Evolutionary conservation across 2,888 invertebrate genomes (phyloP), one percentile per base, ranked within the genome.

Genomic region (Cryptophagus acutangulus): DNA sequence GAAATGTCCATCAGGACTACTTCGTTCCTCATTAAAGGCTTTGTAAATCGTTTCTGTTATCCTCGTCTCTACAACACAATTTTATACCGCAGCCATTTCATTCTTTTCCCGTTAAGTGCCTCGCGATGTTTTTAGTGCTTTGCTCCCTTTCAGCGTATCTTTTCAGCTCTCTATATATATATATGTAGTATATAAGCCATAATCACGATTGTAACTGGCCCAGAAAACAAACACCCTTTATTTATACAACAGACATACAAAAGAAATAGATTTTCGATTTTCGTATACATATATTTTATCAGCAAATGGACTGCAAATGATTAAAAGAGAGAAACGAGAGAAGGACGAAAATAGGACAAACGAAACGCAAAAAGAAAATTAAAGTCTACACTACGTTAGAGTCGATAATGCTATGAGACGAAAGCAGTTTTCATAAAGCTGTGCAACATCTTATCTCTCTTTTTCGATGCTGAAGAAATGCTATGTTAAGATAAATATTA

Each of bases 1-100:
- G 69, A 71, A 74, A 75, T 76, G 76, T 77, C 77, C 77, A 77
- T 78, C 77, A 77, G 74, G 76, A 73, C 76, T 72, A 76, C 76
- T 77, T 75, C 70, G 69, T 69, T 71, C 68, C 71, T 76, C 77
- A 77, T 78, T 78, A 77, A 75, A 75, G 75, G 74, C 74, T 72
- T 70, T 70, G 71, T 72, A 75, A 76, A 76, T 76, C 74, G 76
- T 54, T 55, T 48, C 46, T 47, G 44, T 41, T 44, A 37, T 54
- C 54, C 51, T 50, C 49, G 46, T 53, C 45, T 9, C 16, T 39
- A 48, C 29, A 30, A n/a, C n/a, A n/a, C 24, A n/a, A 20, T 33
- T 15, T 15, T n/a, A n/a, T n/a, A n/a, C n/a, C n/a, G n/a, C 31
- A 16, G 3, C 31, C 31, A 31, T 31, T 31, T 31, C 31, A 26